Conservation (phyloP, 2,888 invertebrate genomes). For the Ligdia adustata region DNA sequence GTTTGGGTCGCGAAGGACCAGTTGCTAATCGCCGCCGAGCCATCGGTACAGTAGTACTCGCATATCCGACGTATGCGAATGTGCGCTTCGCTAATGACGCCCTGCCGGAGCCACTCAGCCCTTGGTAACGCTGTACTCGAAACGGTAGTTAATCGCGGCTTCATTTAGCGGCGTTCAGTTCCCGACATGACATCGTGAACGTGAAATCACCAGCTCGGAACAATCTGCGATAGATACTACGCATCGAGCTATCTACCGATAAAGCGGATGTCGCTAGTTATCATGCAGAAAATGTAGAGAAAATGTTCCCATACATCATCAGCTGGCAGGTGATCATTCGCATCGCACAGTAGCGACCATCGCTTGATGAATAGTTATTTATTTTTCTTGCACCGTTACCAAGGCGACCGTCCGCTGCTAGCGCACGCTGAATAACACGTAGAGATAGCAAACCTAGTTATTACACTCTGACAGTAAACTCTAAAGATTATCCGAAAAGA, state of each 20-base stretch:
- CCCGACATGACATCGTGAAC: slow-evolving; percentile 25
- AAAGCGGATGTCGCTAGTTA: slow-evolving; percentile 44
- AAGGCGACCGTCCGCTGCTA: slow-evolving; percentile 58
- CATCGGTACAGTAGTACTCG: slow-evolving; percentile 64
- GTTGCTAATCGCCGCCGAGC: slow-evolving; percentile 70
- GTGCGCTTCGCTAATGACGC: slow-evolving; percentile 58
- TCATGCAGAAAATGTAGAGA: slow-evolving; percentile 68
- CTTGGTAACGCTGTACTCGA: slow-evolving; percentile 36
- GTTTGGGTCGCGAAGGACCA: slow-evolving; percentile 71
- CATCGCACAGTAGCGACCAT: slow-evolving; percentile 55
- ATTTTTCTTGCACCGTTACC: slow-evolving; percentile 62
- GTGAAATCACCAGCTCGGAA: slow-evolving; percentile 26
- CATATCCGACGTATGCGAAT: slow-evolving; percentile 65
- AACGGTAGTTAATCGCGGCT: slow-evolving; percentile 38
- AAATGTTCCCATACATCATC: slow-evolving; percentile 77
- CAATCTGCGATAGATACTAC: slow-evolving; percentile 18
- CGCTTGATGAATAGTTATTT: slow-evolving; percentile 53
- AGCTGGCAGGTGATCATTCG: slow-evolving; percentile 75
- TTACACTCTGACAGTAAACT: slow-evolving; percentile 32
- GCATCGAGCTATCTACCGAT: slow-evolving; percentile 28
- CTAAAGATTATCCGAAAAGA: not conserved
- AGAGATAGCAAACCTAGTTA: slow-evolving; percentile 27
- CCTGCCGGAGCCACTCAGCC: slow-evolving; percentile 30
- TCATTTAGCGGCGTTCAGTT: slow-evolving; percentile 38
- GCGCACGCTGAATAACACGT: slow-evolving; percentile 52